Base-by-base conservation (phyloP, 2,797 vertebrate species). In the Pantherophis alleghaniensis region DNA sequence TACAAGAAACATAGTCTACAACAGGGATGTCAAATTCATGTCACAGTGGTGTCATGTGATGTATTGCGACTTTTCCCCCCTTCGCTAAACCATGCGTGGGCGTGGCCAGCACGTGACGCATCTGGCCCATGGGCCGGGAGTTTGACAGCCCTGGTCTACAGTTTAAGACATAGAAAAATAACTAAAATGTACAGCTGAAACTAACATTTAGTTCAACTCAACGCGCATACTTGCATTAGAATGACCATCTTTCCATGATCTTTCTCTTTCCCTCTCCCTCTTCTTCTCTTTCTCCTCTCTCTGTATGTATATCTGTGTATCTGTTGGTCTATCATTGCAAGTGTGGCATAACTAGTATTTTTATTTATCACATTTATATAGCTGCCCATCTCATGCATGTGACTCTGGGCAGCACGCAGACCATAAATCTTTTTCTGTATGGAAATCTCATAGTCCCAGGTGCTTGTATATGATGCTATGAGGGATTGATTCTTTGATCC, bases 81-180 rank as follows among this genome's bases (percentile, higher is more conserved):
- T 57, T 57, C 4, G 4, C 56, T 57, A 57, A 57, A 57, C 16
- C 1, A 4, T 57, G 4, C 16, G 0, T 57, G 16, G 56, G 14
- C 16, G 16, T 57, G 56, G 16, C 14, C 13, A 18, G 14, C 16
- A 5, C 1, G 1, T 57, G 56, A 57, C 1, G 4, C 13, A 57
- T 57, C 14, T 0, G 1, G 16, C 56, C 56, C 5, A 0, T 57
- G 16, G 56, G 3, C 16, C 1, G 1, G 4, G 1, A 57, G 56
- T 57, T 57, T 57, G 56, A 57, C 16, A 57, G 14, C 56, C 4
- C 2, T 57, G 56, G 2, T 37, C 26, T 74, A 37, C 66, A 74
- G 18, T 16, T 37, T 74, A 79, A 22, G 18, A 22, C 37, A 79
- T 42, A 42, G 7, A 79, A 42, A 79, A 83, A 42, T 83, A 83